A percentile compares a stretch with the other conserved stretches of the same genome.
Evolutionary conservation across 1,140 invertebrate species (phyloP).

Genomic region (Drosophila ambigua): DNA sequence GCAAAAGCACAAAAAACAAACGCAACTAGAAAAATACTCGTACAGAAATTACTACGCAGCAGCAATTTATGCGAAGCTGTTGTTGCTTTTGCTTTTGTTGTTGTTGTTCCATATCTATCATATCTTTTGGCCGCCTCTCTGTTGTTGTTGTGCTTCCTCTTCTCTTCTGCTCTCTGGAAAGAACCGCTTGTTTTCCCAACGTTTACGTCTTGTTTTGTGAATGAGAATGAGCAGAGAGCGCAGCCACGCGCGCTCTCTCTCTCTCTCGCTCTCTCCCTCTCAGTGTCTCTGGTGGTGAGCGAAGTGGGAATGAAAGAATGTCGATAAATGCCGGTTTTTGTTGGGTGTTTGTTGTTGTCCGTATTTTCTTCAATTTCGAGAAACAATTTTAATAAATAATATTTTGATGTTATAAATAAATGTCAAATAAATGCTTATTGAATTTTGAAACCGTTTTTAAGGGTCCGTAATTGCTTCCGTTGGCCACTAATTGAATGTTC

Average conservation of each 20-base stretch:
- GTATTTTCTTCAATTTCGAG: conserved; percentile 10
- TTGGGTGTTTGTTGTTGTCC: conserved; percentile 21
- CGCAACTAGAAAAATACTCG: conserved; percentile 58
- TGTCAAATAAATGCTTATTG: no score
- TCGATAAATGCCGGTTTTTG: conserved; percentile 41
- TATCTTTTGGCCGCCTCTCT: conserved; percentile 59
- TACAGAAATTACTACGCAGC: conserved; percentile 80
- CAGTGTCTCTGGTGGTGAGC: conserved; percentile 6
- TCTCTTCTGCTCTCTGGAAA: conserved; percentile 11
- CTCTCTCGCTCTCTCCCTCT: conserved; percentile 5
- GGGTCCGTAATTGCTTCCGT: no score
- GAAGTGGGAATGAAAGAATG: conserved; percentile 26
- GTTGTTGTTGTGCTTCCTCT: conserved; percentile 52
- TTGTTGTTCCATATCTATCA: conserved; percentile 79
- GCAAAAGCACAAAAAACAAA: conserved; percentile 11
- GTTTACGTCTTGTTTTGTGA: conserved; percentile 62
- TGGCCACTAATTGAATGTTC: no score
- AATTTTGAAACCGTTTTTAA: no score
- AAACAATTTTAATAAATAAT: conserved; percentile 9
- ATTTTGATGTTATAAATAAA: conserved; percentile 5
- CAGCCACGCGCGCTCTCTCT: conserved; percentile 32
- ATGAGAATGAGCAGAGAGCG: conserved; percentile 58
- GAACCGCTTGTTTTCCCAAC: no score
- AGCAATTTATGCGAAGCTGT: conserved; percentile 79
- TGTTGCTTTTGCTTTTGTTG: conserved; percentile 40